Conservation (phyloP, 2,797 vertebrate species). For the Sebastes itinus region DNA sequence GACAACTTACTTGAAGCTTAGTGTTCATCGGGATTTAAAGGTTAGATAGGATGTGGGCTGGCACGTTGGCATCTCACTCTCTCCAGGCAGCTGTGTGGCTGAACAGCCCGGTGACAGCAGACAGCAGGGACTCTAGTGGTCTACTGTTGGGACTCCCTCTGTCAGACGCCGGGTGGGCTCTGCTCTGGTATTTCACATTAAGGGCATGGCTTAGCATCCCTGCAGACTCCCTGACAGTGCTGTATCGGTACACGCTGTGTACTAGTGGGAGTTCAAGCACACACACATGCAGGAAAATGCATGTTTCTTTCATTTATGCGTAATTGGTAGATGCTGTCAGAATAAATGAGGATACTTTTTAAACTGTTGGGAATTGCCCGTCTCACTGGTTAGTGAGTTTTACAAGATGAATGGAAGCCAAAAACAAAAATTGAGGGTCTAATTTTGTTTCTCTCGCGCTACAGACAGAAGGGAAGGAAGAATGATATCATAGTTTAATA, state of each 20-base stretch:
- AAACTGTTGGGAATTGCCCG: not conserved
- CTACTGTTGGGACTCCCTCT: slow-evolving; percentile 54
- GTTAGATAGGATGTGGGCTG: slow-evolving; percentile 73
- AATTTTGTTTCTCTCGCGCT: not conserved
- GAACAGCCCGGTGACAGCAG: slow-evolving; percentile 56
- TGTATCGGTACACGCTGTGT: slow-evolving; percentile 26
- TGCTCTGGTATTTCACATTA: slow-evolving; percentile 76
- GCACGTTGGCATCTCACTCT: slow-evolving; percentile 68
- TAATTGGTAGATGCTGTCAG: not conserved
- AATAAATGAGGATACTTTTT: not conserved
- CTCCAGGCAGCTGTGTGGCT: slow-evolving; percentile 54
- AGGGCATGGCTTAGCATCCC: slow-evolving; percentile 61
- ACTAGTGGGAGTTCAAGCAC: slow-evolving; percentile 9
- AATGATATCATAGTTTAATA: slow-evolving; percentile 37
- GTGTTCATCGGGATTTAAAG: slow-evolving; percentile 67
- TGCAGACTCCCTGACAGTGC: slow-evolving; percentile 52
- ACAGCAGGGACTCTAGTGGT: slow-evolving; percentile 53
- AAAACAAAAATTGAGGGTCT: not conserved
- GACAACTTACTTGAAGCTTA: slow-evolving; percentile 22
- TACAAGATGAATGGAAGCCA: not conserved
- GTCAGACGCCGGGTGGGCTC: slow-evolving; percentile 59
- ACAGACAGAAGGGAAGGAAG: slow-evolving; percentile 27
- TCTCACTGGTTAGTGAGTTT: not conserved
- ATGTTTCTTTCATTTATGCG: not conserved
- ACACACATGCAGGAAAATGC: not conserved